These are phyloP conservation scores for Syngnathus rostellatus DNA, from an alignment of 2,797 vertebrate species.

Conservation along the genomic window DNA sequence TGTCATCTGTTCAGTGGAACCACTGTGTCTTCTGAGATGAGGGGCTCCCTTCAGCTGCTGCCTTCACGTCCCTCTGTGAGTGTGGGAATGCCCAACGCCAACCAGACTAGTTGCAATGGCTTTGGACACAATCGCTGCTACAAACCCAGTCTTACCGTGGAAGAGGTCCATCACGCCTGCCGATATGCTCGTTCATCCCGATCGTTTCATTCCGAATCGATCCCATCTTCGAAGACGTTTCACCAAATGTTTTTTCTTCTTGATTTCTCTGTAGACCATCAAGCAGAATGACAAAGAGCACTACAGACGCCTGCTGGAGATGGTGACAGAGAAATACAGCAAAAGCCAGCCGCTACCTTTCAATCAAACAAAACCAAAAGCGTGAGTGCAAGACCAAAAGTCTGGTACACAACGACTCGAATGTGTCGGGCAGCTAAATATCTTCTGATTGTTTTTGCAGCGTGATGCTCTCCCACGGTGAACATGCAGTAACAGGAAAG, in stretches of 20 bases:
- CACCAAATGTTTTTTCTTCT: not conserved
- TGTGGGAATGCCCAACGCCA: constrained; percentile 31
- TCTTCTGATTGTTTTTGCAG: constrained; percentile 32
- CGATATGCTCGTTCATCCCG: too few species aligned
- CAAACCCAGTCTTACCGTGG: constrained; percentile 69
- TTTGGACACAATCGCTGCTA: constrained; percentile 51
- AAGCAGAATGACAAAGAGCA: constrained; percentile 70
- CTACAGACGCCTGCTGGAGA: constrained; percentile 69
- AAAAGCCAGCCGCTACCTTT: constrained; percentile 69
- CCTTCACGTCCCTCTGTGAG: constrained; percentile 50
- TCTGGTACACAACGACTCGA: not conserved
- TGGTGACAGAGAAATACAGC: constrained; percentile 69
- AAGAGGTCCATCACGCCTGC: constrained; percentile 58
- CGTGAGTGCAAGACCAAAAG: constrained; percentile 43
- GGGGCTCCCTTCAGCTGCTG: constrained; percentile 62
- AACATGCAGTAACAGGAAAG: constrained; percentile 46
- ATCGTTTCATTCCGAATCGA: too few species aligned
- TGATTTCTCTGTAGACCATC: constrained; percentile 48
- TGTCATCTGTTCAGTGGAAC: constrained; percentile 29
- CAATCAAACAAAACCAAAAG: constrained; percentile 64
- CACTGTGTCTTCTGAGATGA: constrained; percentile 37
- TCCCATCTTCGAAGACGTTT: too few species aligned
- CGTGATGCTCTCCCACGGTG: constrained; percentile 36
- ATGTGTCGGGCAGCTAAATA: not conserved
- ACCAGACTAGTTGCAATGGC: constrained; percentile 22